Base-by-base conservation (phyloP, 2,888 invertebrate species). In the Escarpia spicata region DNA sequence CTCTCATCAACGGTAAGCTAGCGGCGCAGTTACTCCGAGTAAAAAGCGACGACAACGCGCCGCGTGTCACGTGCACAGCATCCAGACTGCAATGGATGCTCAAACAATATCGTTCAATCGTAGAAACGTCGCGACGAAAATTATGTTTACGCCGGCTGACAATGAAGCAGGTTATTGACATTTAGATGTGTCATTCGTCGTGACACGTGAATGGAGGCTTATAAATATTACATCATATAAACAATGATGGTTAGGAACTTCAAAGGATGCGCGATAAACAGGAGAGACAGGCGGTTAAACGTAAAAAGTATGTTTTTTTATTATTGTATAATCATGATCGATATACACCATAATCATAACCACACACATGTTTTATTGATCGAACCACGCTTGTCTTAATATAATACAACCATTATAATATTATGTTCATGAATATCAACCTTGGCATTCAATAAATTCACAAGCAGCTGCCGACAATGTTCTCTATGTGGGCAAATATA, bases 1-100 rank as follows among this genome's bases (percentile, higher is more conserved):
- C 75, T 60, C 60, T n/a, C n/a, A n/a, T 75, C 75, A 75, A 75
- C 6, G 75, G 6, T 6, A 26, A 75, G 19, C 75, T 26, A 15
- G 26, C 75, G 75, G 75, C 75, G 75, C 75, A 75, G 75, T 75
- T 75, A 75, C 75, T 75, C 75, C n/a, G 75, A 75, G 75, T 75
- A 75, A 75, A 75, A 75, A 75, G 75, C 75, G 19, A 75, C 6
- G 26, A n/a, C 75, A 26, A 75, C 75, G 75, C 19, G 75, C 26
- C 4, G 26, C 19, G 75, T 75, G 75, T 75, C 75, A 75, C 75
- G 75, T 75, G 52, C 75, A 26, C 75, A 6, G 26, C 75, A 6
- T 75, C 75, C 75, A 19, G 75, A 75, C 75, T 19, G n/a, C 75
- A 26, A 6, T 75, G 75, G 75, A 15, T 75, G 75, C 6, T n/a